These are phyloP conservation scores for pig (Sus scrofa) DNA, from an alignment of 2,113 vertebrate genomes.

Conservation along the genomic window DNA sequence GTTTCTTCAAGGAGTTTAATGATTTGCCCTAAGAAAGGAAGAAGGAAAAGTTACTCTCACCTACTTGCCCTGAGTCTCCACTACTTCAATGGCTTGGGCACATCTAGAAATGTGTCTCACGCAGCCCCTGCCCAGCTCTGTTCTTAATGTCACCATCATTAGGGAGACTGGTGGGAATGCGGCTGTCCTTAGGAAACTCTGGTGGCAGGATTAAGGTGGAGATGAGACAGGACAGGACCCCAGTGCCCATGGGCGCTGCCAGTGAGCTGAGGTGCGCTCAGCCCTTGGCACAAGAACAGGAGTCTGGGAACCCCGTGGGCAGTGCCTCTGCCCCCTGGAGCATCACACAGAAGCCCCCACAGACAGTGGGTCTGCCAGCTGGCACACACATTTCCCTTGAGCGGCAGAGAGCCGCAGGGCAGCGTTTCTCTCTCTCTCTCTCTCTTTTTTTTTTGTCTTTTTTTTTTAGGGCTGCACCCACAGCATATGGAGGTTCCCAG, in stretches of 20 bases:
- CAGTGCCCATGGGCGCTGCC: rapidly evolving
- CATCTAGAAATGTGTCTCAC: not conserved
- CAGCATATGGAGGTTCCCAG: no score
- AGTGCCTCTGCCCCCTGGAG: not conserved
- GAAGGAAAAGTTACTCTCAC: not conserved
- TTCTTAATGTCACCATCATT: no score
- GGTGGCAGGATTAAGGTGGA: not conserved
- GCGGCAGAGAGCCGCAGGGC: no score
- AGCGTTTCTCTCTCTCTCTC: no score
- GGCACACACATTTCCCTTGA: not conserved
- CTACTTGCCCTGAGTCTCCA: not conserved
- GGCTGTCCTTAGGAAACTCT: not conserved
- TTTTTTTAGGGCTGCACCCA: no score
- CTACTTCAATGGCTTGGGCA: not conserved
- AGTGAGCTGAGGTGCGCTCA: not conserved
- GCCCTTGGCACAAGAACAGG: not conserved
- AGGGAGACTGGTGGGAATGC: not conserved
- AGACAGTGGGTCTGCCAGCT: not conserved
- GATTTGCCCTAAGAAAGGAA: not conserved
- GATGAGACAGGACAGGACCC: not conserved
- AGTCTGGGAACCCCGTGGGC: not conserved
- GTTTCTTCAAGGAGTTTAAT: not conserved
- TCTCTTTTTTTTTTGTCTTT: no score
- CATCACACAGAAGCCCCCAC: not conserved
- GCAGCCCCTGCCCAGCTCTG: not conserved